Evolutionary conservation across 2,797 vertebrate genomes (phyloP), one percentile per base, ranked within the genome.

Genomic region (Natrix natrix): DNA sequence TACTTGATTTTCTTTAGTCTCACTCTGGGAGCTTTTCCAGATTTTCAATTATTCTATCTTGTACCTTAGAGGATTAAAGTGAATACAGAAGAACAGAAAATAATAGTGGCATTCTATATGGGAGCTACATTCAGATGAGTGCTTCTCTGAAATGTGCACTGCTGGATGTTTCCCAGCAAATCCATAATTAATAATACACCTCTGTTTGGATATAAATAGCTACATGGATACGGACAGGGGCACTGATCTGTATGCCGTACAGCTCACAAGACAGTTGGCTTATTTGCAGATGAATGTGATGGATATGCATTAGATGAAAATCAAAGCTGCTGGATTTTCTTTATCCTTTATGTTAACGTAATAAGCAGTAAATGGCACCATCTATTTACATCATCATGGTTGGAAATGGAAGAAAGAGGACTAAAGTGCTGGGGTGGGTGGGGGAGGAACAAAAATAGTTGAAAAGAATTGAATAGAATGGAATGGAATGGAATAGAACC

Each of bases 121-220:
- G 83, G 90, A 92, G 7, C 8, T 90, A 48, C 52, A 63, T 3
- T 28, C 74, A 1, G n/a, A 11, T 28, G 69, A 93, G 4, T 66
- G 7, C 8, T 89, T 92, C 28, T 12, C 57, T 94, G 22, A 8
- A 94, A 78, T 17, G 26, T 14, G 86, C 55, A 59, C n/a, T 54
- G 13, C 52, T 95, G 83, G 37, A 37, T 61, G 69, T 37, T 17
- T 94, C 91, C 14, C 90, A 92, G 37, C 0, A 89, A 93, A 91
- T 90, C n/a, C 22, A 48, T 86, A 90, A 92, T 93, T 93, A 94
- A 88, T 86, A 87, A 74, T 43, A 56, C 16, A 93, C 11, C 87
- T 86, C 13, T 91, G 20, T 92, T 87, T 66, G 28, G 60, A 8
- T 88, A 86, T 87, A 93, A 95, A 89, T 83, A 94, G 57, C 55